Evolutionary conservation across 2,797 vertebrate genomes (phyloP).

Genomic region (Oryzias sinensis): DNA sequence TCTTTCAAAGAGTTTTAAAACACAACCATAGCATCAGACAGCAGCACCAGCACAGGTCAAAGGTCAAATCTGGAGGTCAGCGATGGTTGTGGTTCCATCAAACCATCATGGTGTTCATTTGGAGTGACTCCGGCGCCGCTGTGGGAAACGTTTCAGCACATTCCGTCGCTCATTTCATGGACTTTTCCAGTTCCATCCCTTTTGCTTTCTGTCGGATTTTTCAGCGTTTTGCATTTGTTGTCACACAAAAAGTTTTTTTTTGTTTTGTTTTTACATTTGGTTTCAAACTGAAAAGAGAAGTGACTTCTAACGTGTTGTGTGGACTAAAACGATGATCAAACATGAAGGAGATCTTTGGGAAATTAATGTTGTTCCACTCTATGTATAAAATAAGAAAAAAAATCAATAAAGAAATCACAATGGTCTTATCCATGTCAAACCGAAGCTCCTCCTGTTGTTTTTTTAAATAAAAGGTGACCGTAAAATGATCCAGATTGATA

Average conservation of each 20-base stretch:
- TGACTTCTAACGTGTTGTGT: constrained; percentile 68
- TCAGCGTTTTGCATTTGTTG: constrained; percentile 32
- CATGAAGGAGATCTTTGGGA: constrained; percentile 62
- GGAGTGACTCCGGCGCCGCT: constrained; percentile 2
- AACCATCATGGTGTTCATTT: constrained; percentile 20
- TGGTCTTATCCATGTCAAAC: constrained; percentile 69
- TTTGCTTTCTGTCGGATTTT: constrained; percentile 6
- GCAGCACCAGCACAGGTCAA: constrained; percentile 30
- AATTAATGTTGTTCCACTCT: constrained; percentile 76
- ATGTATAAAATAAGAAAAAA: constrained; percentile 71
- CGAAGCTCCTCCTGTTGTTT: constrained; percentile 36
- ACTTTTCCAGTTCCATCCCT: constrained; percentile 13
- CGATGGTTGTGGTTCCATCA: constrained; percentile 3
- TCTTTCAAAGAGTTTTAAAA: background rate
- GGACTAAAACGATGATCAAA: constrained; percentile 72
- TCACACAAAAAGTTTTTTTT: constrained; percentile 1
- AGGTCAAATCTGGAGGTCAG: constrained; percentile 32
- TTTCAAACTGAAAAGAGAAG: constrained; percentile 66
- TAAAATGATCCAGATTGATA: background rate
- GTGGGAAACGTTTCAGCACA: constrained; percentile 3
- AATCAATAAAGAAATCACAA: constrained; percentile 75
- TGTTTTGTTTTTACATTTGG: constrained; percentile 59
- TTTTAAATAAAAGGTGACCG: background rate
- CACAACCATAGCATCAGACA: background rate
- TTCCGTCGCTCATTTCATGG: constrained; percentile 2